These are phyloP conservation scores for Anastrepha ludens DNA, from an alignment of 1,140 invertebrate genomes.

Conservation along the genomic window DNA sequence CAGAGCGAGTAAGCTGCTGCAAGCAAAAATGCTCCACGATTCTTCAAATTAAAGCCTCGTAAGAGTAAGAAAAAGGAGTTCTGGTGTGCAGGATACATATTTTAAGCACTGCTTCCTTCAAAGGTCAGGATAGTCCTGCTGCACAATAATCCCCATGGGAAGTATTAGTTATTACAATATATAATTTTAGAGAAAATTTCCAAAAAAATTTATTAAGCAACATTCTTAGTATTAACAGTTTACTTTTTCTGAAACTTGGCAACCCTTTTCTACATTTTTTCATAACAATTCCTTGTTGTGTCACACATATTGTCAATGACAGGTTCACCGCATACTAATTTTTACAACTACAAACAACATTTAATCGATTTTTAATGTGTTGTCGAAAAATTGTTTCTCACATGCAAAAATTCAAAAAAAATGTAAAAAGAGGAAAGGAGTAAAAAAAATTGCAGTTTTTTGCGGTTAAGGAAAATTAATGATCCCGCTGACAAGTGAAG, in stretches of 20 bases:
- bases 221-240: too few relatives aligned
- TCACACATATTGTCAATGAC: constrained; percentile 6
- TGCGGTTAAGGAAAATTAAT: constrained; percentile 27
- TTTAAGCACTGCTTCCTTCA: too few relatives aligned
- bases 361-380: constrained; percentile 50
- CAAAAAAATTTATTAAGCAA: too few relatives aligned
- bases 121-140: too few relatives aligned
- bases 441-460: not conserved
- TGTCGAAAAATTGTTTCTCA: constrained; percentile 27
- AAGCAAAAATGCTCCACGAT: too few relatives aligned
- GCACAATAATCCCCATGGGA: too few relatives aligned
- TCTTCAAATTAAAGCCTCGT: too few relatives aligned
- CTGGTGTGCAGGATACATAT: too few relatives aligned
- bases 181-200: too few relatives aligned
- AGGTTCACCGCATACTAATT: constrained; percentile 30
- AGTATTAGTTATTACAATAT: too few relatives aligned
- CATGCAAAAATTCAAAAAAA: constrained; percentile 1
- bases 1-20: too few relatives aligned
- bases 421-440: not conserved
- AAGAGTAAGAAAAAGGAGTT: too few relatives aligned
- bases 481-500: constrained; percentile 37
- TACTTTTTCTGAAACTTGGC: not conserved
- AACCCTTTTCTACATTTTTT: not conserved
- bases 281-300: not conserved
- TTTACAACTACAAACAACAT: not conserved